phyloP scores from a whole-genome alignment of 2,888 invertebrate species.

The Apotomis capreana region DNA sequence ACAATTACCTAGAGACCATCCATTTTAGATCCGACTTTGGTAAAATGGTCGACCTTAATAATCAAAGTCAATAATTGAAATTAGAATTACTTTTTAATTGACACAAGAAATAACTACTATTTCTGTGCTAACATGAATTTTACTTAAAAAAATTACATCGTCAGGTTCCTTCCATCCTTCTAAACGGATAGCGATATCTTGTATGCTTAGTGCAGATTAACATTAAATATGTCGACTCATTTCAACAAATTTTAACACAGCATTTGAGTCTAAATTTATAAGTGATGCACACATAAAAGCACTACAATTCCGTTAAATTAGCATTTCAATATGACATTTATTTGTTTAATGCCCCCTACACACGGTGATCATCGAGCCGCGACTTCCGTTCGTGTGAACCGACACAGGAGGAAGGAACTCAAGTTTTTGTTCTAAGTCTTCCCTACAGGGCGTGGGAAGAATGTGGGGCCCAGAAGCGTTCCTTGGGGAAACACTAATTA shows the following conservation, averaged over 20 bases:
- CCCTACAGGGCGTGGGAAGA: constrained; percentile 46
- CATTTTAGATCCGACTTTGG: too few species aligned
- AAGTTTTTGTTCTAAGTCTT: constrained; percentile 65
- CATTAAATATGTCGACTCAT: background rate
- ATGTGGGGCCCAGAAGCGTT: constrained; percentile 59
- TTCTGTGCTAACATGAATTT: too few species aligned
- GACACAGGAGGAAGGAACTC: constrained; percentile 20
- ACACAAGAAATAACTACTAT: too few species aligned
- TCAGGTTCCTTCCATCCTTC: too few species aligned
- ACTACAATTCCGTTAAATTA: constrained; percentile 24
- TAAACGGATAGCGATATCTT: too few species aligned
- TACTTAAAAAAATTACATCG: too few species aligned
- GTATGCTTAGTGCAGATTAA: too few species aligned
- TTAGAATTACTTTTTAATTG: too few species aligned
- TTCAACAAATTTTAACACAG: background rate
- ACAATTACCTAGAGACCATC: too few species aligned
- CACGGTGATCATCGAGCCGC: constrained; percentile 48
- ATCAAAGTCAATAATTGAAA: too few species aligned
- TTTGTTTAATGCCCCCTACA: constrained; percentile 42
- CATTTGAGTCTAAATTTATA: constrained; percentile 6
- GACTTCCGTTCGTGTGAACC: constrained; percentile 48
- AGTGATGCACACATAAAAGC: background rate
- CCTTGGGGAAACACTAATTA: constrained; percentile 50
- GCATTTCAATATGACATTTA: constrained; percentile 37
- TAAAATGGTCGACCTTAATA: too few species aligned